Percentiles rank a stretch among this genome's conserved stretches.
Conservation (phyloP, 2,888 invertebrate genomes). For the Protophormia terraenovae region DNA sequence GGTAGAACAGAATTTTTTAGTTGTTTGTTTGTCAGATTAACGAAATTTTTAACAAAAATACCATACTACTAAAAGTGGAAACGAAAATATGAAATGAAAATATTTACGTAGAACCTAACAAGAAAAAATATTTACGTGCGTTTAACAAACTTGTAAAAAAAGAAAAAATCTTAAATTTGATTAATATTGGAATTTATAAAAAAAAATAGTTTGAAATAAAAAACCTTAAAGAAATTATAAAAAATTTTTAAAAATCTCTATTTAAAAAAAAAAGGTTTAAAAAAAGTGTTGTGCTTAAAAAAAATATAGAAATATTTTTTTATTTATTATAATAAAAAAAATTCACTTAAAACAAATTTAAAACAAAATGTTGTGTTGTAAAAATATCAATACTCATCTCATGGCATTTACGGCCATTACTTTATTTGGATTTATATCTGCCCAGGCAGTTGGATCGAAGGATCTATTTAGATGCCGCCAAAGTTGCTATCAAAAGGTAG, state of each 20-base stretch:
- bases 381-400: constrained; percentile 49
- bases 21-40: constrained; percentile 17
- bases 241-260: not conserved
- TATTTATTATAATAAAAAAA: not conserved
- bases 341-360: not conserved
- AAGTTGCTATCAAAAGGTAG: constrained; percentile 81
- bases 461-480: constrained; percentile 80
- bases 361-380: constrained; percentile 51
- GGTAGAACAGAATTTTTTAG: constrained; percentile 9
- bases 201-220: not conserved
- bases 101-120: not conserved
- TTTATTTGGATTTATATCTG: constrained; percentile 70
- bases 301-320: not conserved
- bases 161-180: no score
- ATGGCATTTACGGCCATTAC: constrained; percentile 68
- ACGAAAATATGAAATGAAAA: constrained; percentile 1
- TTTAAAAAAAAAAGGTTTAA: not conserved
- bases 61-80: not conserved
- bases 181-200: not conserved
- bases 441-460: constrained; percentile 74
- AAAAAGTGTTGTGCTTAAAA: not conserved
- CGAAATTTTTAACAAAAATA: constrained; percentile 39
- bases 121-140: constrained; percentile 1
- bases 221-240: not conserved
- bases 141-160: not conserved